Conservation (phyloP, 92 coral and sea anemone species). For the Desmophyllum pertusum region DNA sequence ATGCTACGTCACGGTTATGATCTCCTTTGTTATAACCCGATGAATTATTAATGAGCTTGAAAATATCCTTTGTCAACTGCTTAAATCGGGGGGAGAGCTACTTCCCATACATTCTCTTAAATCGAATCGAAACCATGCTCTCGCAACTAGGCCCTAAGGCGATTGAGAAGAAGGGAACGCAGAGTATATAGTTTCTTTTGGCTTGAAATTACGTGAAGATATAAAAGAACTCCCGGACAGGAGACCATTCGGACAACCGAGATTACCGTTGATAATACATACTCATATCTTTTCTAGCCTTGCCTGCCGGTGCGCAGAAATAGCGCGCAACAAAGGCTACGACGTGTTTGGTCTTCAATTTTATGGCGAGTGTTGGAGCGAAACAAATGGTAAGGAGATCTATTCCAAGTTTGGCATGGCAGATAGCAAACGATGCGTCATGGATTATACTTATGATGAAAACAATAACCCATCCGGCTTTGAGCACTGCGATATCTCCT, state of each 20-base stretch:
- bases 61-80: too few relatives aligned
- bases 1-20: too few relatives aligned
- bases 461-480: not conserved
- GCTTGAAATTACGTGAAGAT: too few relatives aligned
- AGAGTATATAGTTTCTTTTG: too few relatives aligned
- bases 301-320: slow-evolving; percentile 34
- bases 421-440: not conserved
- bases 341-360: slow-evolving; percentile 36
- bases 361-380: slow-evolving; percentile 46
- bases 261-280: not conserved
- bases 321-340: slow-evolving; percentile 14
- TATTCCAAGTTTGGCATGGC: not conserved
- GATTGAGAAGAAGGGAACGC: too few relatives aligned
- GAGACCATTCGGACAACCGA: not conserved
- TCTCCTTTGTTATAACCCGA: too few relatives aligned
- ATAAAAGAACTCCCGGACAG: too few relatives aligned
- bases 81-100: too few relatives aligned
- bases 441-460: not conserved
- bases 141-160: too few relatives aligned
- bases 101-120: too few relatives aligned
- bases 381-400: not conserved
- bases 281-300: slow-evolving; percentile 6
- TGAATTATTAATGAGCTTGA: too few relatives aligned
- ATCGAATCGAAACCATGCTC: too few relatives aligned
- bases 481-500: slow-evolving; percentile 2